phyloP scores from a whole-genome alignment of 2,888 invertebrate genomes.

The Andrena hattorfiana region DNA sequence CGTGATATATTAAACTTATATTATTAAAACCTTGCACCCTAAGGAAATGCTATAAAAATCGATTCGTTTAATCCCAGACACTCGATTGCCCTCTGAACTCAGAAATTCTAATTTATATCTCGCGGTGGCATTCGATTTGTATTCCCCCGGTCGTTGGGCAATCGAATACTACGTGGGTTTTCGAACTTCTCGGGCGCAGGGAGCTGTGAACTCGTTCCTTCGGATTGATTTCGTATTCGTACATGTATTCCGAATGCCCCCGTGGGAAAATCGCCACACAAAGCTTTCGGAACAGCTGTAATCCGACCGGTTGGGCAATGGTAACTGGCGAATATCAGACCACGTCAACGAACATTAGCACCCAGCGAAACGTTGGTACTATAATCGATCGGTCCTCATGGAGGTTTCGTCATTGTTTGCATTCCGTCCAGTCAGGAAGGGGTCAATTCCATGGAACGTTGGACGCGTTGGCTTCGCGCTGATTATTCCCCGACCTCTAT shows the following conservation, averaged over 20 bases:
- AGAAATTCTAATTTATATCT: neutral
- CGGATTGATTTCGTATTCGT: conserved; percentile 20
- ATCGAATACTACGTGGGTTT: neutral
- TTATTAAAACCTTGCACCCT: too few species aligned
- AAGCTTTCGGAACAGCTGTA: conserved; percentile 50
- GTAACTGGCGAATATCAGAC: conserved; percentile 62
- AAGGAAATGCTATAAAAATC: neutral
- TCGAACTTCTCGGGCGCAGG: neutral
- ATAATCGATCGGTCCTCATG: conserved; percentile 76
- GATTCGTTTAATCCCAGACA: neutral
- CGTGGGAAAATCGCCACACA: conserved; percentile 50
- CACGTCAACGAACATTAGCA: conserved; percentile 67
- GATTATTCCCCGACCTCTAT: conserved; percentile 75
- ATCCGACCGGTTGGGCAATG: conserved; percentile 42
- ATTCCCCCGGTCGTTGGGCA: neutral
- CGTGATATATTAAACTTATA: too few species aligned
- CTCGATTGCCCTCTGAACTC: too few species aligned
- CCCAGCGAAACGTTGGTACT: conserved; percentile 60
- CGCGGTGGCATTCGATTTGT: neutral
- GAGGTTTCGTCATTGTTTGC: conserved; percentile 78
- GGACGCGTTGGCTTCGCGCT: conserved; percentile 66
- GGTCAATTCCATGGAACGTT: conserved; percentile 71
- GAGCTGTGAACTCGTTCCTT: neutral
- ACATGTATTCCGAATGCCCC: conserved; percentile 10
- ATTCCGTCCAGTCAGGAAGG: conserved; percentile 71